Evolutionary conservation across 2,797 vertebrate species (phyloP).

Genomic region (Balearica regulorum): DNA sequence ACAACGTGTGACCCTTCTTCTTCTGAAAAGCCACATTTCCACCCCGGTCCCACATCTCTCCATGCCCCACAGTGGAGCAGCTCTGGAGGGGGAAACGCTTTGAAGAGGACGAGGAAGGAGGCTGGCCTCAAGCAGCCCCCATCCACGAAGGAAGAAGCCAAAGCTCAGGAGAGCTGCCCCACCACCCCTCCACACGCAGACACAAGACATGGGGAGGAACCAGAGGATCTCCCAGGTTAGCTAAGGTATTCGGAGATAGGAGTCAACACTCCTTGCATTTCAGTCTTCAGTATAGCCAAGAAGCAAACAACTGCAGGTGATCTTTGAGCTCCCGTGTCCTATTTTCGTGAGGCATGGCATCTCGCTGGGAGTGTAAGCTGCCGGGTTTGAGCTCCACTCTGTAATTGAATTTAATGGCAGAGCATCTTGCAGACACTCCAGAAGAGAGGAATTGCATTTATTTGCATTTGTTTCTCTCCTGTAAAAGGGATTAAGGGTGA

Average conservation of each 20-base stretch:
- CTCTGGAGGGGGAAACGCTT: not conserved
- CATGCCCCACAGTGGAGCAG: not conserved
- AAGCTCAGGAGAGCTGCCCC: not conserved
- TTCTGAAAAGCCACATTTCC: not conserved
- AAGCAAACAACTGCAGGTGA: not conserved
- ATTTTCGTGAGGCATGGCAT: not conserved
- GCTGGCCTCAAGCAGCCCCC: not conserved
- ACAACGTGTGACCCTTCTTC: not conserved
- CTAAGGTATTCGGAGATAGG: not conserved
- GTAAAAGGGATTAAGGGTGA: not conserved
- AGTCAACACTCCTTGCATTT: not conserved
- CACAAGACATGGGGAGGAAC: rapidly evolving
- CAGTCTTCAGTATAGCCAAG: not conserved
- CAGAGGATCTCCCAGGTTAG: not conserved
- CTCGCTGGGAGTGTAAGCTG: not conserved
- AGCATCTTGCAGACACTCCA: not conserved
- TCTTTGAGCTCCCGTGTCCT: not conserved
- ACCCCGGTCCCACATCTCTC: not conserved
- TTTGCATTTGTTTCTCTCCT: constrained; percentile 25
- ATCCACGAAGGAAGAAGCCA: not conserved
- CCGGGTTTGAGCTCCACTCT: not conserved
- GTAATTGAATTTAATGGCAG: constrained; percentile 16
- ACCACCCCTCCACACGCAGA: rapidly evolving
- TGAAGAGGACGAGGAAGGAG: not conserved
- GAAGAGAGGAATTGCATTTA: not conserved